Base-by-base conservation (phyloP, 2,888 invertebrate species). In the Ceraclea dissimilis region DNA sequence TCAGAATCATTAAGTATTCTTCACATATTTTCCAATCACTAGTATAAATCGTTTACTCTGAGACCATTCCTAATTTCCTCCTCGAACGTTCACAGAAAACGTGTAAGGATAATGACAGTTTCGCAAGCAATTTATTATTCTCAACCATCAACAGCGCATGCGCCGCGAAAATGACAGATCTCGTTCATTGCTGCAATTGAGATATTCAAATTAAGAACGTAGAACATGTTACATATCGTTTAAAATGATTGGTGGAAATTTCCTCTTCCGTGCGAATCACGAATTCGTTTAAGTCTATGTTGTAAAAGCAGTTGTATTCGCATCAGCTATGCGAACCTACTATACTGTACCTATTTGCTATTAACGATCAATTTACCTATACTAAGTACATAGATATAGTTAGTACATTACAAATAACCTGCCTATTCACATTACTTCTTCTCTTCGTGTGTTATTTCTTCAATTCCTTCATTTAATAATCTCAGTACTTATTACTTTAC, bases 101-200 rank as follows among this genome's bases (percentile, higher is more conserved):
- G 20, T 19, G 46, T 19, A 19, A 19, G 18, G 18, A 46, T 19
- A 46, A 46, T 46, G 18, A 46, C 46, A 19, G 39, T 39, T 16
- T 19, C 16, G 46, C 18, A 20, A 13, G 18, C 46, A 46, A 19
- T 46, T 46, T 46, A 46, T 46, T 46, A 46, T 46, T 46, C 46
- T 46, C 20, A 19, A 46, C 46, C 18, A 46, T 46, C 39, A 46
- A 19, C n/a, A 19, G 20, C 46, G 46, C 20, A 46, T 46, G 46
- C 20, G 46, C 46, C 46, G 46, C 19, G 46, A 10, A 46, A 46
- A 46, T 46, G 46, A 46, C 46, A 46, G 46, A 46, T 16, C 19
- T 5, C 8, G 19, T 11, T 46, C 19, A 46, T 17, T 19, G 46
- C 46, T 20, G 20, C 46, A 46, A 46, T 46, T 46, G 46, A 46